Evolutionary conservation across 2,797 vertebrate species (phyloP).

Genomic region (Acridotheres tristis): DNA sequence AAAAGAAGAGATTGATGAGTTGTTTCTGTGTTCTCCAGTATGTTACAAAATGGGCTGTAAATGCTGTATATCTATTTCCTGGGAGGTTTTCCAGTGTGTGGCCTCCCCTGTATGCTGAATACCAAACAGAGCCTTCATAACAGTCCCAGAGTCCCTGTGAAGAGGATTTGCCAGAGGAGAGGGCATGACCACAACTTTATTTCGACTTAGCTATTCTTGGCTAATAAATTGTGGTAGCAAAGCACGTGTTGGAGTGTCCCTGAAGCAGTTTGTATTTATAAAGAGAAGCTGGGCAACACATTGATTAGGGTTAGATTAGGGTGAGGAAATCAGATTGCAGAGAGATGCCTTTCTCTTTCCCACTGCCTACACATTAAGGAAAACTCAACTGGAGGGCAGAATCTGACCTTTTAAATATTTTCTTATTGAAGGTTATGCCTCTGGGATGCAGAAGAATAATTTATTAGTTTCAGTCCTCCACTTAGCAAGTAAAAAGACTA

Average conservation of each 20-base stretch:
- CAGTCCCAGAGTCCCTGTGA: neutral
- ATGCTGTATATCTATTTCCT: neutral
- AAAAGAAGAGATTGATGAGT: neutral
- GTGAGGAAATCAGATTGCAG: neutral
- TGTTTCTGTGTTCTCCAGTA: neutral
- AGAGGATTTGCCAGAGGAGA: neutral
- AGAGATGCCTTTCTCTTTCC: neutral
- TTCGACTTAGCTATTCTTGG: neutral
- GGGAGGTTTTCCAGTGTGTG: neutral
- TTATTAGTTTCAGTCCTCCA: neutral
- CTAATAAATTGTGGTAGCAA: conserved; percentile 6
- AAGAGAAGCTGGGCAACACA: neutral
- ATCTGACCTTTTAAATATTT: conserved; percentile 26
- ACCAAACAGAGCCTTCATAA: neutral
- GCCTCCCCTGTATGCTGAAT: neutral
- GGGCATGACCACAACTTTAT: neutral
- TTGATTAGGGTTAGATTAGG: neutral
- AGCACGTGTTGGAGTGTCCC: neutral
- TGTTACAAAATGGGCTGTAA: neutral
- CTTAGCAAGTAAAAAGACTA: neutral
- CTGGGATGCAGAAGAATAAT: conserved; percentile 2
- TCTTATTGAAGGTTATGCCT: neutral
- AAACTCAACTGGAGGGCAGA: neutral
- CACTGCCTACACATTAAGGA: neutral
- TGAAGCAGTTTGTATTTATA: neutral